These are phyloP conservation scores for Syngnathoides biaculeatus DNA, from an alignment of 2,113 vertebrate species.

Conservation along the genomic window DNA sequence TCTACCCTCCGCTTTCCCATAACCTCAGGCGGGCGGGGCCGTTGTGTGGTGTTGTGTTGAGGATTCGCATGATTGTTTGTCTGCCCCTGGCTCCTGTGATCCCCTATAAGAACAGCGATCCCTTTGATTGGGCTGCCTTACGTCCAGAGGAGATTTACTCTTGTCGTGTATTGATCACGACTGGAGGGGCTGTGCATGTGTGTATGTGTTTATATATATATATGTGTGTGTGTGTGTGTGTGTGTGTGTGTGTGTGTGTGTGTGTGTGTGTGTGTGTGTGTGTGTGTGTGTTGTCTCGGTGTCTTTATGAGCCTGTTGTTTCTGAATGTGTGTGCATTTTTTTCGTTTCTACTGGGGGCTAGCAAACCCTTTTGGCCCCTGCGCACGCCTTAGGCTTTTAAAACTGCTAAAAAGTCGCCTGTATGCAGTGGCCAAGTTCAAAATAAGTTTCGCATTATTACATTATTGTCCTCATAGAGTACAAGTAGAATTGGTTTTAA, in stretches of 20 bases:
- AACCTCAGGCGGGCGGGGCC: slow-evolving; percentile 51
- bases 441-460: background rate
- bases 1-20: slow-evolving; percentile 58
- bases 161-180: slow-evolving; percentile 77
- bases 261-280: slow-evolving; percentile 22
- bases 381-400: slow-evolving; percentile 61
- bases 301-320: slow-evolving; percentile 40
- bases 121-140: slow-evolving; percentile 74
- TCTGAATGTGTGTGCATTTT: slow-evolving; percentile 20
- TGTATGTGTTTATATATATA: background rate
- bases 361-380: slow-evolving; percentile 65
- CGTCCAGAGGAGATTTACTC: slow-evolving; percentile 75
- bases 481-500: background rate
- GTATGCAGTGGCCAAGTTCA: slow-evolving; percentile 43
- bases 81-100: slow-evolving; percentile 69
- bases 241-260: slow-evolving; percentile 2
- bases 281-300: slow-evolving; percentile 20
- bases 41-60: slow-evolving; percentile 44
- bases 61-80: slow-evolving; percentile 70
- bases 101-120: slow-evolving; percentile 71
- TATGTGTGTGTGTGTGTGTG: background rate
- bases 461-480: background rate
- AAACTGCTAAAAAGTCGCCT: slow-evolving; percentile 70
- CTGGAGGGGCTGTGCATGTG: slow-evolving; percentile 62
- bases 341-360: slow-evolving; percentile 60